Evolutionary conservation across 2,113 vertebrate genomes (phyloP), one percentile per base, ranked within the genome.

Genomic region (Antechinus flavipes): DNA sequence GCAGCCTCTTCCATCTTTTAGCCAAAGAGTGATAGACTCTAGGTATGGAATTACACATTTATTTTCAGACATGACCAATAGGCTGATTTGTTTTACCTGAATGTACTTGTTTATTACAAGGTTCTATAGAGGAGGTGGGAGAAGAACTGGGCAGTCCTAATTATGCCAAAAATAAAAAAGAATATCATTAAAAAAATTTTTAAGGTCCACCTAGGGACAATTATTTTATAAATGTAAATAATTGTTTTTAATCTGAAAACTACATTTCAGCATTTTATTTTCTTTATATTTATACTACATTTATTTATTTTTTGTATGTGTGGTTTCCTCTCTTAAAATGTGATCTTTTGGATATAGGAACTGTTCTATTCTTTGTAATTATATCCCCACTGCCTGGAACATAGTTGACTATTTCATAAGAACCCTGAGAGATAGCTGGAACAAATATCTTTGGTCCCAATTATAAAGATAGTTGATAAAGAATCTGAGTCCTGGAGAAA

Each of bases 371-470:
- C 30, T 68, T 68, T 68, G 61, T 35, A 68, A 35, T 68, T 68
- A 35, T 35, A 35, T 35, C 30, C 14, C 30, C 30, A 35, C 0
- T 35, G 61, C 30, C 27, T 68, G 58, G 58, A 68, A 35, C 16
- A 68, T 35, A 68, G 2, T 47, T 47, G 27, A 61, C 61, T 16
- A 68, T 58, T 42, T 89, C 91, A 68, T 27, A 54, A 90, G 54
- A 93, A n/a, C 19, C 22, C 90, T 61, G 0, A 8, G 25, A 91
- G 14, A 30, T 84, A 35, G 30, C 35, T 68, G 47, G 53, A 30
- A 89, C 53, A 89, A 91, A n/a, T 68, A 68, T 50, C 55, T 96
- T 93, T 52, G 96, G 26, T 53, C 35, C 53, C 16, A 54, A 92
- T 96, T 93, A 52, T 52, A 52, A 52, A 52, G 50, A 52, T 52